A percentile compares a stretch with the other conserved stretches of the same genome.
These are phyloP conservation scores for Axinella damicornis DNA, from an alignment of 37 sponge, comb jelly and placozoan species.

Conservation along the genomic window DNA sequence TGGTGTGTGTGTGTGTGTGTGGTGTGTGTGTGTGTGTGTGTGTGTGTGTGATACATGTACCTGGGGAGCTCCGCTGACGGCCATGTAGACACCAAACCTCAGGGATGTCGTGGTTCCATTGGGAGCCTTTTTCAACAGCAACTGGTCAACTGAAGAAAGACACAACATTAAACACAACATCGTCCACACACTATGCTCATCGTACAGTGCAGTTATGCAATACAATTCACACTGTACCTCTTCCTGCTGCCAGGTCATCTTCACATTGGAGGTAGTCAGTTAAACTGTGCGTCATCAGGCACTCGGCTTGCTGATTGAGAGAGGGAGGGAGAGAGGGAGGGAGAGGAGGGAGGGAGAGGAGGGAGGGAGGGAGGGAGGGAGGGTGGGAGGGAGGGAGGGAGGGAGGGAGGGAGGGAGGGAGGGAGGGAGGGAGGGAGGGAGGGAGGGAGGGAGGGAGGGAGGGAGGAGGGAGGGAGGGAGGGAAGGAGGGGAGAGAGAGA, in stretches of 20 bases:
- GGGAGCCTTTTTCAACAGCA: slow-evolving; percentile 17
- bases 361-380: too few species aligned
- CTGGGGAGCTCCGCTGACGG: neutral
- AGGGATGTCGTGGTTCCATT: neutral
- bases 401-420: too few species aligned
- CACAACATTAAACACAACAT: neutral
- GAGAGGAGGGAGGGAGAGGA: too few species aligned
- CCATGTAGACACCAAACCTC: slow-evolving; percentile 24
- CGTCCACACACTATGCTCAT: too few species aligned
- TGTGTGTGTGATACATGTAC: neutral
- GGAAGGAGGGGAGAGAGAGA: too few species aligned
- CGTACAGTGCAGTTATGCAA: too few species aligned
- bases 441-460: too few species aligned
- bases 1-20: neutral
- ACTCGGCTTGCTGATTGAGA: slow-evolving; percentile 20
- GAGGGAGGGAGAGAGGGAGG: neutral
- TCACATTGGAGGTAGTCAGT: slow-evolving; percentile 19
- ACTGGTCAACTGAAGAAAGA: slow-evolving; percentile 2
- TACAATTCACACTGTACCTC: neutral
- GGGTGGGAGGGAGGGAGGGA: too few species aligned
- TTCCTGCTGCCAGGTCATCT: neutral
- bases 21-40: neutral
- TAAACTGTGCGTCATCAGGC: slow-evolving; percentile 31
- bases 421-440: too few species aligned
- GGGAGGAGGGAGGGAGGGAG: too few species aligned